These are phyloP conservation scores for Toxotes chatareus DNA, from an alignment of 2,113 vertebrate genomes.

Conservation along the genomic window DNA sequence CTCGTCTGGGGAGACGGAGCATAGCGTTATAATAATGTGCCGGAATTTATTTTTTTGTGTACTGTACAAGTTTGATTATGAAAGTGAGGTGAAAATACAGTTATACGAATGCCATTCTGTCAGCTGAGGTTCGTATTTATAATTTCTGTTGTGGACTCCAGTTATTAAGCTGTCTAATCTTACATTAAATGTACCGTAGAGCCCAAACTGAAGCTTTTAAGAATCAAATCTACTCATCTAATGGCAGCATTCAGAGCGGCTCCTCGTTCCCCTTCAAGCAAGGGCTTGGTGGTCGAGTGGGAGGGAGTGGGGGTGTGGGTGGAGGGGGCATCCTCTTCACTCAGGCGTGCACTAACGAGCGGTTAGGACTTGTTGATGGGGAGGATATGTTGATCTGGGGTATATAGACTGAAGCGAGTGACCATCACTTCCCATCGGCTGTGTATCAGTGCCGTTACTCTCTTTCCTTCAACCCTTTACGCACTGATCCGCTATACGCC, in stretches of 20 bases:
- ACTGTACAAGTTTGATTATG: not conserved
- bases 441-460: constrained; percentile 4
- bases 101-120: not conserved
- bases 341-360: constrained; percentile 58
- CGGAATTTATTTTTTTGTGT: not conserved
- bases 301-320: constrained; percentile 39
- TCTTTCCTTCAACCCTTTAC: constrained; percentile 18
- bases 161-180: not conserved
- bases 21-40: not conserved
- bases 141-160: not conserved
- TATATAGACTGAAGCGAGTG: constrained; percentile 47
- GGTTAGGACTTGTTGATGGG: constrained; percentile 84
- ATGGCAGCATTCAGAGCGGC: constrained; percentile 37
- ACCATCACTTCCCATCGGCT: constrained; percentile 25
- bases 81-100: not conserved
- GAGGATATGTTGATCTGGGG: constrained; percentile 63
- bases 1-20: not conserved
- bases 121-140: not conserved
- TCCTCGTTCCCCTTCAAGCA: constrained; percentile 41
- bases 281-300: constrained; percentile 58
- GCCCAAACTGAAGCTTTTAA: constrained; percentile 23
- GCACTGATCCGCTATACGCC: constrained; percentile 33
- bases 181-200: not conserved
- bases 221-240: constrained; percentile 18
- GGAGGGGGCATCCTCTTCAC: constrained; percentile 50